Evolutionary conservation across 2,888 invertebrate genomes (phyloP), one percentile per base, ranked within the genome.

Genomic region (Galeruca laticollis): DNA sequence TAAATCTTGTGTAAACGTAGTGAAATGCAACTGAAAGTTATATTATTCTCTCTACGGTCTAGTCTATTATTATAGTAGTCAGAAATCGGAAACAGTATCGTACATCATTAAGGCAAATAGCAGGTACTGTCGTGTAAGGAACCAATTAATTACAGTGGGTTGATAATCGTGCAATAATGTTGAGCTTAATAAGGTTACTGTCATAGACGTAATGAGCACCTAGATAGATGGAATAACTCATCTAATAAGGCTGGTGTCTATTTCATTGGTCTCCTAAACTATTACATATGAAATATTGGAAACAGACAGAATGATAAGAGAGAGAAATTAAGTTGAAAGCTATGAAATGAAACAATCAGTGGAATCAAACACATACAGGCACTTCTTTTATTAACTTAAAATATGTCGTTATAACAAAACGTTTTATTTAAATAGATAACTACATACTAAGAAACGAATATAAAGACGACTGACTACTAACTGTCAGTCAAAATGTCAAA

Each of bases 41-140:
- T 52, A 21, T 51, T 62, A 47, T 18, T 47, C 26, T 35, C 3
- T 18, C 18, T 15, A 21, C 35, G 20, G 33, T 59, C 47, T 49
- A 61, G 49, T 51, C 11, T 62, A 51, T 62, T 15, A 62, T 62
- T 62, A 62, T 8, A 51, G 18, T 31, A 52, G 52, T 18, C 51
- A 51, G 62, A 62, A 62, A 62, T 62, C 62, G 62, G 62, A 62
- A 62, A 62, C 37, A 15, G 62, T 51, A 62, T 51, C n/a, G 49
- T 33, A 62, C 62, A 51, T 62, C 21, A 18, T 60, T 60, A 62
- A 52, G 18, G 20, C 18, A 51, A 62, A 52, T 62, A 13, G 31
- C 51, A 20, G 43, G 21, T 18, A 59, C 35, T 59, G 21, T 51
- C 13, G 51, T 21, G 21, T 51, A 51, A 51, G 51, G 51, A 51